Evolutionary conservation across 2,113 vertebrate genomes (phyloP).

Genomic region (Labrus mixtus): DNA sequence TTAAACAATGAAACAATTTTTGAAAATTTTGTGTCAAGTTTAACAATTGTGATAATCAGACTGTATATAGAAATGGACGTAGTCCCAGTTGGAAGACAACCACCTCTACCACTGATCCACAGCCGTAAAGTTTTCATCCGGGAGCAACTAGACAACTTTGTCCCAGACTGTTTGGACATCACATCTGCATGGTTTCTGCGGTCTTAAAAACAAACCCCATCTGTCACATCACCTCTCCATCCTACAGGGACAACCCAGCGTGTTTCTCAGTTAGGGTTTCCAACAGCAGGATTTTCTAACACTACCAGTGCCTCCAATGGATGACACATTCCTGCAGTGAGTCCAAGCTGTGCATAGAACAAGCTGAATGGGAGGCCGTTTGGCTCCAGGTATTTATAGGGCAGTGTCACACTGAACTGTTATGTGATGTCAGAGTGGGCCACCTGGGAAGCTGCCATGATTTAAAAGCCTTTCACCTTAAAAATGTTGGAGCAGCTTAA

Average conservation of each 20-base stretch:
- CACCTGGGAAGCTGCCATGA: background rate
- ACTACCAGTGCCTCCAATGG: constrained; percentile 1
- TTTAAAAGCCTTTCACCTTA: background rate
- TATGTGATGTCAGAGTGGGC: background rate
- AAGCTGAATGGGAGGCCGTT: background rate
- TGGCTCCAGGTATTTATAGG: background rate
- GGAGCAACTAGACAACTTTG: no score
- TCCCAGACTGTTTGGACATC: no score
- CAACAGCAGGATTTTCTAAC: constrained; percentile 7
- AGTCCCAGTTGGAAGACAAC: no score
- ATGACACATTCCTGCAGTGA: background rate
- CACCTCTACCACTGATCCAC: no score
- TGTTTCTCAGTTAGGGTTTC: constrained; percentile 4
- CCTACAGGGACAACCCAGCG: background rate
- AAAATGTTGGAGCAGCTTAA: background rate
- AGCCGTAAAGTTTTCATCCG: no score
- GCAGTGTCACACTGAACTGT: background rate
- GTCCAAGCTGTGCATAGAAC: background rate
- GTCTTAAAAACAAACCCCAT: constrained; percentile 18
- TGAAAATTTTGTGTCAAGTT: no score
- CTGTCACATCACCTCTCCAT: constrained; percentile 16
- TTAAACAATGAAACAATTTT: no score
- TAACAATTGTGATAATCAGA: no score
- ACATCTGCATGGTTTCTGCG: constrained; percentile 12
- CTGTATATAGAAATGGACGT: no score